Evolutionary conservation across 2,888 invertebrate species (phyloP), one percentile per base, ranked within the genome.

Genomic region (Ischnura elegans): DNA sequence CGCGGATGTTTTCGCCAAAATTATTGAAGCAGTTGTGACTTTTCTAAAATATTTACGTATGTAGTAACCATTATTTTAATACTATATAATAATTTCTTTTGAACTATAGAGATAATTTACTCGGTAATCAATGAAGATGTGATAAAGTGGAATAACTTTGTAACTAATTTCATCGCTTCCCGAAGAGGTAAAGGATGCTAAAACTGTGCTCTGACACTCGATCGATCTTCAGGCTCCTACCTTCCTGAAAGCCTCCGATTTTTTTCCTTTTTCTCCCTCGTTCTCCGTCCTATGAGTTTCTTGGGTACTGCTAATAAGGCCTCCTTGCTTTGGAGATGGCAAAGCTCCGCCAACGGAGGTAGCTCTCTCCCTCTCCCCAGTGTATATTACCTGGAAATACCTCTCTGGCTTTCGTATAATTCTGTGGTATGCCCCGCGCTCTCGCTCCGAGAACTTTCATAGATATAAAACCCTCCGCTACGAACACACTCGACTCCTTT

Each of bases 371-470:
- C 66, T 76, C 61, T 61, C 76, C 36, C 76, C 36, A n/a, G 29
- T 13, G 90, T 90, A 43, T 90, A 90, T 66, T 90, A 90, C 90
- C 90, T 66, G 90, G 90, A 90, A 90, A 87, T 29, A 90, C 43
- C 61, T 51, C 61, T 61, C 61, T 25, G 76, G 76, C 76, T 76
- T 76, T 76, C 76, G 76, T 76, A 76, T 76, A 76, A 76, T 51
- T 51, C 87, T 51, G 36, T 87, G 36, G 51, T 51, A 36, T 43
- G 42, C 66, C 55, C 61, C 90, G 13, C 90, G 55, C 61, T 46
- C 87, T 29, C 87, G 61, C 90, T 43, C 90, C 61, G 55, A 25
- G 90, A 90, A 90, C 90, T 90, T 90, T 90, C 90, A 45, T 90
- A 90, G 90, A 51, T 51, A 51, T 5, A n/a, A n/a, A n/a, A 61